These are phyloP conservation scores for Myiozetetes cayanensis DNA, from an alignment of 2,113 vertebrate genomes.

Conservation along the genomic window DNA sequence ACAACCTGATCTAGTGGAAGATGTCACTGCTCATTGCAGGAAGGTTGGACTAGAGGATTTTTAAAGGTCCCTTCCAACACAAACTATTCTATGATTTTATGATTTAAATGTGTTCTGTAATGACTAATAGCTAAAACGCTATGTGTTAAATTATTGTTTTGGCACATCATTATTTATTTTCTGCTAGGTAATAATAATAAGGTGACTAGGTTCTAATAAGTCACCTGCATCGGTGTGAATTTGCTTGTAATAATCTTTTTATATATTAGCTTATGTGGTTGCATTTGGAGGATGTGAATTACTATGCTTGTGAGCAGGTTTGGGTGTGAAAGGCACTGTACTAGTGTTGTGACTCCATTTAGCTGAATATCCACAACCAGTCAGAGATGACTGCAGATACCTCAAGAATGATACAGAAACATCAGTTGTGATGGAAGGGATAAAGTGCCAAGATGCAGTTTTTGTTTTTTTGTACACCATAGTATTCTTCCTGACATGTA, in stretches of 20 bases:
- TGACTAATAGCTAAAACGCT: not conserved
- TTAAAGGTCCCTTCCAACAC: not conserved
- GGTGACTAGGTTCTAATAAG: not conserved
- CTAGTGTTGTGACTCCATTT: not conserved
- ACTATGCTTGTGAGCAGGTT: not conserved
- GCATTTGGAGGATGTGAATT: not conserved
- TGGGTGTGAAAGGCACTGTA: not conserved
- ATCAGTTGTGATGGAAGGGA: not conserved
- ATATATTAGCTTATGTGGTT: not conserved
- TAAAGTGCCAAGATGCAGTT: not conserved
- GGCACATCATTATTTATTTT: slow-evolving; percentile 4
- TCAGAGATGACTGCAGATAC: not conserved
- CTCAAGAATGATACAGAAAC: not conserved
- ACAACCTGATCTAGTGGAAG: not conserved
- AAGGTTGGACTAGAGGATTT: not conserved
- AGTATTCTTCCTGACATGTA: not conserved
- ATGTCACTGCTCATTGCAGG: not conserved
- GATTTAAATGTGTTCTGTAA: not conserved
- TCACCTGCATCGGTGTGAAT: not conserved
- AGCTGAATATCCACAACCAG: not conserved
- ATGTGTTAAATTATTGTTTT: slow-evolving; percentile 7
- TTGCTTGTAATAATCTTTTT: not conserved
- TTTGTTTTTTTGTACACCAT: not conserved
- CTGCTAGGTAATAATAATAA: not conserved
- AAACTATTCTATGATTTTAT: not conserved